Evolutionary conservation across 2,113 vertebrate genomes (phyloP).

Genomic region (Lagopus leucura): DNA sequence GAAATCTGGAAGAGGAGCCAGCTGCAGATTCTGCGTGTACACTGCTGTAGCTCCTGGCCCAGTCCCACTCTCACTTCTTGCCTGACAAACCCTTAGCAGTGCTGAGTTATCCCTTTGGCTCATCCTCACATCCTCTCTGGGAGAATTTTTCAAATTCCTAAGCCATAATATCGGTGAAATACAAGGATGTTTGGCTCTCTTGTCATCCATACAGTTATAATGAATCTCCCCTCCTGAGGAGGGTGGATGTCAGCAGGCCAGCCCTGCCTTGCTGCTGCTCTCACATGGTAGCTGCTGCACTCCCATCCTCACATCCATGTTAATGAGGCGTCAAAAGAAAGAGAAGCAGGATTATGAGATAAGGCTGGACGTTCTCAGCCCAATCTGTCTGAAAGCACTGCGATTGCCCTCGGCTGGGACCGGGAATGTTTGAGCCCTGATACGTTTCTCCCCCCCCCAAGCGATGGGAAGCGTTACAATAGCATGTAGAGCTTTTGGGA

Average conservation of each 20-base stretch:
- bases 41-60: neutral
- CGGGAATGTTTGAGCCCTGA: accelerated
- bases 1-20: neutral
- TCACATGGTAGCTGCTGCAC: neutral
- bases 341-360: neutral
- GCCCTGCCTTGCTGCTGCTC: neutral
- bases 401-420: neutral
- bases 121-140: slow-evolving; percentile 45
- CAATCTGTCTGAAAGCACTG: neutral
- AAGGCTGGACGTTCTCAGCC: neutral
- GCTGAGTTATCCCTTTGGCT: neutral
- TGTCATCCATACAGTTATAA: neutral
- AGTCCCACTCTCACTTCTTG: neutral
- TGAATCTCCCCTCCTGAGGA: neutral
- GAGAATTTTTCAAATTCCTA: slow-evolving; percentile 6
- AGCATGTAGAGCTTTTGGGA: neutral
- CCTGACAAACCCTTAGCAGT: slow-evolving; percentile 24
- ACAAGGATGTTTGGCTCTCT: neutral
- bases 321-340: neutral
- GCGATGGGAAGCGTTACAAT: neutral
- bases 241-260: neutral
- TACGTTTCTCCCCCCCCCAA: neutral
- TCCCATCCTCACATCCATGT: neutral
- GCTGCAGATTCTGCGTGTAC: neutral
- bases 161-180: neutral